Percentiles rank a stretch among this genome's conserved stretches.
Conservation (phyloP, 2,888 invertebrate genomes). For the Heptascelio sp. region DNA sequence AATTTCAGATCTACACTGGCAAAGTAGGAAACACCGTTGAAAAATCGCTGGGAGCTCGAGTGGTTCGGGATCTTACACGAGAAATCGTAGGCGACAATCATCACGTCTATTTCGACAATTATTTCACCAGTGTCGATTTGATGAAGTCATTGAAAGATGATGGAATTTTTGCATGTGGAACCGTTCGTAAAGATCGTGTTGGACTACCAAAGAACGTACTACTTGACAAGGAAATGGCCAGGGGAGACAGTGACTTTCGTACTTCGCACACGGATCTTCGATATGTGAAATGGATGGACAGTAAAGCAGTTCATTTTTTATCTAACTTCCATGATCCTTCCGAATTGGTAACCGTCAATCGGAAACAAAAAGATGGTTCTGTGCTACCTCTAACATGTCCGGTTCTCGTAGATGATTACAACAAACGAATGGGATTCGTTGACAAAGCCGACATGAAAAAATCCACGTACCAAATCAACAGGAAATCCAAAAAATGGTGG, state of each 20-base stretch:
- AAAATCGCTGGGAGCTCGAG: constrained; percentile 72
- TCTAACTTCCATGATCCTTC: constrained; percentile 70
- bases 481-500: constrained; percentile 55
- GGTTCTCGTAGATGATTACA: constrained; percentile 73
- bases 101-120: too few relatives aligned
- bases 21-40: constrained; percentile 68
- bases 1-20: constrained; percentile 77
- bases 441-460: constrained; percentile 50
- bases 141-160: too few relatives aligned
- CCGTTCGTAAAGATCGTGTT: too few relatives aligned
- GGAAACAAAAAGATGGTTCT: constrained; percentile 71
- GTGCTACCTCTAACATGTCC: constrained; percentile 70
- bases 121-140: too few relatives aligned
- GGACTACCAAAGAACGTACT: too few relatives aligned
- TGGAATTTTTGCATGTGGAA: too few relatives aligned
- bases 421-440: constrained; percentile 74
- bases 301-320: constrained; percentile 72
- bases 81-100: not conserved
- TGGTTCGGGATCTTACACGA: constrained; percentile 72
- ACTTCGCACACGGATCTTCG: constrained; percentile 64
- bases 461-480: constrained; percentile 36
- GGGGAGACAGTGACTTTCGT: constrained; percentile 45
- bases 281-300: constrained; percentile 78
- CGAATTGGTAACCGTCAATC: constrained; percentile 59
- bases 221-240: constrained; percentile 48